phyloP scores from a whole-genome alignment of 2,888 invertebrate genomes.

The Drosophila affinis region DNA sequence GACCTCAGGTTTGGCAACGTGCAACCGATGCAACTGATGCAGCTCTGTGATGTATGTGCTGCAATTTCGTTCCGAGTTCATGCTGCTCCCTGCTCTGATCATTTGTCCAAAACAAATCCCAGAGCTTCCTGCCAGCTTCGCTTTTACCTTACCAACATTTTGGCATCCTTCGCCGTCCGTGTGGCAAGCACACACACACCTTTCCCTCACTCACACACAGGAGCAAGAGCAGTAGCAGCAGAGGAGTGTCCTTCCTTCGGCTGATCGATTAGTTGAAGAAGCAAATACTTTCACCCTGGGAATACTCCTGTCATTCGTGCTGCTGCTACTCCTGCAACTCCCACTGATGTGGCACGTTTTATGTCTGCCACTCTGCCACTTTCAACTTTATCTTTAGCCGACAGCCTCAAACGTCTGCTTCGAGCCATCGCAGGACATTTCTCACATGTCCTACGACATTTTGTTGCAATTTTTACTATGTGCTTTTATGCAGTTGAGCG shows the following conservation, averaged over 20 bases:
- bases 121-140: conserved; percentile 26
- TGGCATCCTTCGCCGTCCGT: conserved; percentile 53
- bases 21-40: conserved; percentile 1
- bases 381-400: conserved; percentile 67
- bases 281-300: conserved; percentile 63
- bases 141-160: conserved; percentile 58
- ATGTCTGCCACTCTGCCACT: conserved; percentile 50
- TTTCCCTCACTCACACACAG: conserved; percentile 35
- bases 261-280: conserved; percentile 67
- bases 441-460: conserved; percentile 63
- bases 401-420: conserved; percentile 59
- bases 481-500: conserved; percentile 55
- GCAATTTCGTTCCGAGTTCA: conserved; percentile 58
- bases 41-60: conserved; percentile 52
- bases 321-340: conserved; percentile 8
- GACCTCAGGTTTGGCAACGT: conserved; percentile 15
- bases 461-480: conserved; percentile 65
- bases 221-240: conserved; percentile 22
- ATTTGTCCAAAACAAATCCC: conserved; percentile 68
- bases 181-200: conserved; percentile 43
- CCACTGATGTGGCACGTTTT: conserved; percentile 60
- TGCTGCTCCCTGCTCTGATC: conserved; percentile 43
- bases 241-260: conserved; percentile 42
- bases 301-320: conserved; percentile 27
- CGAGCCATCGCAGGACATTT: conserved; percentile 55